A percentile compares a stretch with the other conserved stretches of the same genome.
phyloP scores from a whole-genome alignment of 2,797 vertebrate species.

The Enteromius mattozi region DNA sequence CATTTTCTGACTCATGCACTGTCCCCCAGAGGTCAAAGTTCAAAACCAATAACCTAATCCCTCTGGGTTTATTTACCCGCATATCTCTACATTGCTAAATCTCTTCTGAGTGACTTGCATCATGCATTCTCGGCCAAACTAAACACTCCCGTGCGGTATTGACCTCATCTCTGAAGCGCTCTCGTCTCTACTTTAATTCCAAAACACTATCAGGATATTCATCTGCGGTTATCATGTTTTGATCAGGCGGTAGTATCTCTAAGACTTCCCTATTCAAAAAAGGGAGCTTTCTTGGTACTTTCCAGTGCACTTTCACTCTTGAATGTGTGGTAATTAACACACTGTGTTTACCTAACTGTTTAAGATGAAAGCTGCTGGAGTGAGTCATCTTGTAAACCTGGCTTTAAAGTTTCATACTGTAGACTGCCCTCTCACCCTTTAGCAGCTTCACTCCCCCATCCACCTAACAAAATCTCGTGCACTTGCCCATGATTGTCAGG shows the following conservation, averaged over 20 bases:
- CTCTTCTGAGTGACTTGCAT: constrained; percentile 54
- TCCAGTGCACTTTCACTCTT: constrained; percentile 73
- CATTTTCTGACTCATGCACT: constrained; percentile 61
- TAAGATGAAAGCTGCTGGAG: constrained; percentile 52
- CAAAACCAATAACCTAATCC: constrained; percentile 57
- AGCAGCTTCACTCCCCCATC: constrained; percentile 25
- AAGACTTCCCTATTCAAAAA: constrained; percentile 53
- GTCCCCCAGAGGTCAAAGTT: constrained; percentile 66
- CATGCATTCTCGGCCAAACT: constrained; percentile 41
- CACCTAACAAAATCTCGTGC: constrained; percentile 23
- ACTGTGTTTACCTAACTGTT: constrained; percentile 42
- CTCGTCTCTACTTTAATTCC: constrained; percentile 26
- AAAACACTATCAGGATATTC: constrained; percentile 20
- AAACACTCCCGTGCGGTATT: constrained; percentile 44
- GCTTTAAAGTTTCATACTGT: constrained; percentile 73
- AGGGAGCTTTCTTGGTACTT: constrained; percentile 73
- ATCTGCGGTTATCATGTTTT: constrained; percentile 18
- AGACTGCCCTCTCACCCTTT: constrained; percentile 56
- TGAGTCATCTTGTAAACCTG: constrained; percentile 70
- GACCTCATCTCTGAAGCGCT: constrained; percentile 40
- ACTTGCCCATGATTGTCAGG: constrained; percentile 4
- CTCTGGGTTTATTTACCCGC: constrained; percentile 58
- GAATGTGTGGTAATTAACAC: constrained; percentile 65
- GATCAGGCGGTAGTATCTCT: constrained; percentile 46
- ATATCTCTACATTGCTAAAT: constrained; percentile 58